Conservation (phyloP, 2,888 invertebrate genomes). For the Eumerus sabulonum region DNA sequence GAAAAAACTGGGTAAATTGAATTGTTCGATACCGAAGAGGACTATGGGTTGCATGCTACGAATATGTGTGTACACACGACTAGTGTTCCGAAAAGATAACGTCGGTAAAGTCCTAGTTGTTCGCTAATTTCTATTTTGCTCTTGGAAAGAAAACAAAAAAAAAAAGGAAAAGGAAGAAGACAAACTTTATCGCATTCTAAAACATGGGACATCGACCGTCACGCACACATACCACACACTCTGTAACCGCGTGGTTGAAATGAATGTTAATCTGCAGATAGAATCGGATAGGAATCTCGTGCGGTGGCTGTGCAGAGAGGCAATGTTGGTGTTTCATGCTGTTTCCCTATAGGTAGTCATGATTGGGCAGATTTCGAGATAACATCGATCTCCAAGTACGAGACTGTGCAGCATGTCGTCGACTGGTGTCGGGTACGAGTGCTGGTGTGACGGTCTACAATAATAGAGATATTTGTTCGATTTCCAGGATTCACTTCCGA, state of each 20-base stretch:
- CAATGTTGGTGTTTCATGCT: constrained; percentile 1
- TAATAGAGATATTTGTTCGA: constrained; percentile 58
- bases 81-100: constrained; percentile 62
- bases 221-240: constrained; percentile 17
- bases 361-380: constrained; percentile 65
- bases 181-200: constrained; percentile 19
- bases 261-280: constrained; percentile 60
- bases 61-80: constrained; percentile 6
- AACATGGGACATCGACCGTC: constrained; percentile 20
- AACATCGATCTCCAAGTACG: constrained; percentile 52
- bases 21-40: constrained; percentile 47
- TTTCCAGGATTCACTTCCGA: constrained; percentile 60
- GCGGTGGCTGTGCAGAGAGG: constrained; percentile 25
- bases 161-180: constrained; percentile 33
- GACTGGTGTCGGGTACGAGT: constrained; percentile 42
- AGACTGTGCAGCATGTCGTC: neutral
- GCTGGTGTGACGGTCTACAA: constrained; percentile 26
- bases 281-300: constrained; percentile 56
- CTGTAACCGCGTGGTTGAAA: constrained; percentile 45
- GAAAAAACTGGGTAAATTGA: constrained; percentile 64
- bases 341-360: constrained; percentile 19
- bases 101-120: constrained; percentile 43
- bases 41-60: constrained; percentile 12
- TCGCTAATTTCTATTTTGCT: constrained; percentile 51
- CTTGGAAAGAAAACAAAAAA: constrained; percentile 7